Conservation (phyloP, 2,797 vertebrate genomes). For the Ceryle rudis region DNA sequence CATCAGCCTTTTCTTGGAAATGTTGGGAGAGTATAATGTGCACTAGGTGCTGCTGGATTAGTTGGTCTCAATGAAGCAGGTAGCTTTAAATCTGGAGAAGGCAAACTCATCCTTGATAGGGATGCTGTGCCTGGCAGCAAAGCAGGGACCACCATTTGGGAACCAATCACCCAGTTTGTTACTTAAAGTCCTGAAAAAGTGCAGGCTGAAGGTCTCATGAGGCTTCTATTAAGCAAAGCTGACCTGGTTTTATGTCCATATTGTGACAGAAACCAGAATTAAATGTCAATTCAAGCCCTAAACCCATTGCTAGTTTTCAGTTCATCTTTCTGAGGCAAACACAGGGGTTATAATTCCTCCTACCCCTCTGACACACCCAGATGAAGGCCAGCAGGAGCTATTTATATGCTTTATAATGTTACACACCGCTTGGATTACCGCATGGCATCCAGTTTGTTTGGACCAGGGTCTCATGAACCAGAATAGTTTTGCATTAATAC, state of each 20-base stretch:
- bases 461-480: neutral
- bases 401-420: constrained; percentile 31
- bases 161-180: rapidly evolving
- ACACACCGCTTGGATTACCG: neutral
- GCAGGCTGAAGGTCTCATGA: neutral
- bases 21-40: neutral
- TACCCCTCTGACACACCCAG: neutral
- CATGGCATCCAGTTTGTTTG: neutral
- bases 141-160: rapidly evolving
- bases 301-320: neutral
- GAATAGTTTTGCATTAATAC: neutral
- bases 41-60: neutral
- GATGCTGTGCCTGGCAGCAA: neutral
- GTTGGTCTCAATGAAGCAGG: neutral
- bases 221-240: neutral
- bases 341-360: neutral
- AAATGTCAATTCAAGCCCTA: neutral
- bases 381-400: neutral
- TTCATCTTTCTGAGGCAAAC: neutral
- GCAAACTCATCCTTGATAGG: neutral
- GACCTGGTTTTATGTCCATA: neutral
- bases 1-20: neutral
- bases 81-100: neutral
- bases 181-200: rapidly evolving
- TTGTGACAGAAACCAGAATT: neutral